phyloP scores from a whole-genome alignment of 2,113 vertebrate genomes.

The Nestor notabilis region DNA sequence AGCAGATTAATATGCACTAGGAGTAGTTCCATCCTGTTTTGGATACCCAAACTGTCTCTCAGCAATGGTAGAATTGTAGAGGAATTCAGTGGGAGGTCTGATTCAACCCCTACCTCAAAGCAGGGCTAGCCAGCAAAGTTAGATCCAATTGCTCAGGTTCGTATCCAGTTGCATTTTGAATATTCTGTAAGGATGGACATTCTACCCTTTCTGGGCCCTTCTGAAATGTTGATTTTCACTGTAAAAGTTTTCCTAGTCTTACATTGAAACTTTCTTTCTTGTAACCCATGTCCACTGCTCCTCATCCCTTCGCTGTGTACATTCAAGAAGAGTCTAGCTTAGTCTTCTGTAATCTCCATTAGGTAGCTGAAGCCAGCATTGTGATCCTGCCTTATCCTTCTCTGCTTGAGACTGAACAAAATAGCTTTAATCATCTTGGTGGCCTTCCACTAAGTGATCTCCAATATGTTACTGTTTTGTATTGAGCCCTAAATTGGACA shows the following conservation, averaged over 20 bases:
- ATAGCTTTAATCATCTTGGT: not conserved
- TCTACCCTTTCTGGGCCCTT: not conserved
- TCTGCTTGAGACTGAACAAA: not conserved
- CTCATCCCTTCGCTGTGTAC: not conserved
- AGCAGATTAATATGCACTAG: not conserved
- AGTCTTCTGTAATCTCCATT: not conserved
- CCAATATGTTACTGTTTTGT: not conserved
- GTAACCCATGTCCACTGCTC: not conserved
- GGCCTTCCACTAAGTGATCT: not conserved
- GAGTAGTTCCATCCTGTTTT: not conserved
- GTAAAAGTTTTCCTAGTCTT: not conserved
- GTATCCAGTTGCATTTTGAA: not conserved
- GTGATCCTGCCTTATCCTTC: not conserved
- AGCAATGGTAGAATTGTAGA: not conserved
- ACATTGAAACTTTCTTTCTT: not conserved
- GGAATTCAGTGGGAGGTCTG: not conserved
- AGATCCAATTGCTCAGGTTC: not conserved
- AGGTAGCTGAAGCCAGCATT: not conserved
- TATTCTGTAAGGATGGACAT: not conserved
- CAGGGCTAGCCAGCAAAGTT: not conserved
- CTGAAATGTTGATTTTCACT: not conserved
- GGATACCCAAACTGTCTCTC: not conserved
- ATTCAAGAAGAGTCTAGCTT: not conserved
- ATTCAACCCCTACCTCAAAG: not conserved
- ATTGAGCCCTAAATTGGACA: not conserved